Conservation (phyloP, 2,797 vertebrate genomes). For the Myotis daubentonii region DNA sequence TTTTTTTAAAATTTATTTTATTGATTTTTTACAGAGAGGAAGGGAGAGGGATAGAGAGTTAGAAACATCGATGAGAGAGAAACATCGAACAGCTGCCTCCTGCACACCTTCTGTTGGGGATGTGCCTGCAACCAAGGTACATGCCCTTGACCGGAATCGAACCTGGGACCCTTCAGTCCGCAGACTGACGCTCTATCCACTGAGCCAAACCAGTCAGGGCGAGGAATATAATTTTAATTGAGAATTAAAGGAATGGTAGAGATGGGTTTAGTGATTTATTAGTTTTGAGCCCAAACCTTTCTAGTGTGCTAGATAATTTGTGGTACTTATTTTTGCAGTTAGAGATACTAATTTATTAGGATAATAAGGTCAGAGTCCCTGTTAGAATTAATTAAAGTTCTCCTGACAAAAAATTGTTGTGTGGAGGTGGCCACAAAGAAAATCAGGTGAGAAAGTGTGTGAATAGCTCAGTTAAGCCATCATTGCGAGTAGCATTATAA, state of each 20-base stretch:
- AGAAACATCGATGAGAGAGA: no score
- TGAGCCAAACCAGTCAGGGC: no score
- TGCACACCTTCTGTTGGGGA: no score
- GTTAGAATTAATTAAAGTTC: conserved; percentile 47
- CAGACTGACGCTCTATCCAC: no score
- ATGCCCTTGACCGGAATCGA: no score
- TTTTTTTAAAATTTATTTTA: no score
- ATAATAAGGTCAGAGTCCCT: conserved; percentile 54
- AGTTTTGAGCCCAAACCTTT: conserved; percentile 48
- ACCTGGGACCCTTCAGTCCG: no score
- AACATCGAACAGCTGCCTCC: no score
- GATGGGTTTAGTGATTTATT: conserved; percentile 24
- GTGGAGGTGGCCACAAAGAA: conserved; percentile 54
- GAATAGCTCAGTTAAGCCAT: background rate
- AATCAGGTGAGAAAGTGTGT: conserved; percentile 50
- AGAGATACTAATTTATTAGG: conserved; percentile 30
- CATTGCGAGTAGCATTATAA: conserved; percentile 15
- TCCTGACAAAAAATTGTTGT: conserved; percentile 62
- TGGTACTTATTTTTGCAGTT: conserved; percentile 61
- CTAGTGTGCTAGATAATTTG: conserved; percentile 51
- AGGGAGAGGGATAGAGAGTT: no score
- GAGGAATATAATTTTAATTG: conserved; percentile 51
- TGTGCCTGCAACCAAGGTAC: no score
- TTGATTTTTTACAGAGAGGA: no score
- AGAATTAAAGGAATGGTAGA: conserved; percentile 25